These are phyloP conservation scores for Philantomba maxwellii DNA, from an alignment of 2,113 vertebrate species.

Conservation along the genomic window DNA sequence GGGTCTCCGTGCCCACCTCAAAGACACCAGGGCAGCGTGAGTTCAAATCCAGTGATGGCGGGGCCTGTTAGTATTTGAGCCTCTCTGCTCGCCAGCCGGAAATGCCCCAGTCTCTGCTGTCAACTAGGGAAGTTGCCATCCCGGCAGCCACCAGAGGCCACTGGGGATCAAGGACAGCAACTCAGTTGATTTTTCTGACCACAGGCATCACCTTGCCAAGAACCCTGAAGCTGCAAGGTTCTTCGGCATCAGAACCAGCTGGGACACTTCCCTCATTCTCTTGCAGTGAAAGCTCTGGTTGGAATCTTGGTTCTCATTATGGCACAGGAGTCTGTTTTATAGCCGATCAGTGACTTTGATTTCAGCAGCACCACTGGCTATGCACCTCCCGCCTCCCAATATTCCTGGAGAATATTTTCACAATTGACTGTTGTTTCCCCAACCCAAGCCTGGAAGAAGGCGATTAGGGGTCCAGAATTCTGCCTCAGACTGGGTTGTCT, in stretches of 20 bases:
- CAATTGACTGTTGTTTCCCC: not conserved
- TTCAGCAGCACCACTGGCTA: not conserved
- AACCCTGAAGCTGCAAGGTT: not conserved
- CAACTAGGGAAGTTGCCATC: not conserved
- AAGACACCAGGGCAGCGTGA: not conserved
- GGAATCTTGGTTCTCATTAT: not conserved
- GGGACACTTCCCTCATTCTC: not conserved
- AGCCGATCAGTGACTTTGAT: not conserved
- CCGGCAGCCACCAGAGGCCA: not conserved
- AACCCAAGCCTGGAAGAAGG: not conserved
- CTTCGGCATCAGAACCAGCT: not conserved
- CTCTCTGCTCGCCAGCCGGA: not conserved
- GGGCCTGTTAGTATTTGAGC: not conserved
- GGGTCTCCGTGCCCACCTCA: not conserved
- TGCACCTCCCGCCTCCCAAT: rapidly evolving
- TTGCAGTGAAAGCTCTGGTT: not conserved
- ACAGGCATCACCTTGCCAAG: not conserved
- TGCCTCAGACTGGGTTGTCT: rapidly evolving
- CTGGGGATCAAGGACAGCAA: too few relatives aligned
- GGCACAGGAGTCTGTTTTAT: not conserved
- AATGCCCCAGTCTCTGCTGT: not conserved
- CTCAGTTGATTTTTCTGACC: not conserved
- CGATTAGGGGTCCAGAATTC: rapidly evolving
- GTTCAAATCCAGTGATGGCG: not conserved
- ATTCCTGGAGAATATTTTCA: not conserved